Conservation (phyloP, 2,113 vertebrate species). For the Serilophus lunatus region DNA sequence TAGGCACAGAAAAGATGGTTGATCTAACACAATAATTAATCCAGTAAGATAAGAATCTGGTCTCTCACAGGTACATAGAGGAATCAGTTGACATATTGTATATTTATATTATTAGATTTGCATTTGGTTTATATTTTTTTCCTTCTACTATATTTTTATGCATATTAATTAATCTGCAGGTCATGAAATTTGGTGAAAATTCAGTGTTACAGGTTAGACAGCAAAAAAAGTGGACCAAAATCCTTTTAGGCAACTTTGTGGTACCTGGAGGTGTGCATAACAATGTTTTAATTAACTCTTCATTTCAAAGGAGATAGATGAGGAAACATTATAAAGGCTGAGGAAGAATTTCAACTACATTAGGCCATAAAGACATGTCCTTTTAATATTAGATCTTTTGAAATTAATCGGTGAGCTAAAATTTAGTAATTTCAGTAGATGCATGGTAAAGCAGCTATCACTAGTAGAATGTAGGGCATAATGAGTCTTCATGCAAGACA, state of each 20-base stretch:
- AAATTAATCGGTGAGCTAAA: neutral
- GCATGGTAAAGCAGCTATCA: neutral
- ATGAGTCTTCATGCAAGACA: neutral
- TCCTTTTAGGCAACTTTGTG: neutral
- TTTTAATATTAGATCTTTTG: neutral
- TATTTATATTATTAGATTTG: neutral
- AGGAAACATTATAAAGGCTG: neutral
- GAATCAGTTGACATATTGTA: neutral
- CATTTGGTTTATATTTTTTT: neutral
- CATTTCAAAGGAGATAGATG: neutral
- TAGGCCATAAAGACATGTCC: neutral
- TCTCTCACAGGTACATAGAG: neutral
- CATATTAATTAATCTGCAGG: neutral
- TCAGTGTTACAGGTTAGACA: neutral
- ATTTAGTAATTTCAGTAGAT: neutral
- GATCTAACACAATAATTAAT: too few relatives aligned
- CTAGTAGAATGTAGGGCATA: neutral
- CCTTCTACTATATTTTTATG: neutral
- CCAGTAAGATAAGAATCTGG: too few relatives aligned
- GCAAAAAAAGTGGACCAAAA: neutral
- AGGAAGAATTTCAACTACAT: neutral
- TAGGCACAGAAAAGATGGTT: too few relatives aligned
- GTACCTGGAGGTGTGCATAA: neutral
- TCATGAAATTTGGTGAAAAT: neutral
- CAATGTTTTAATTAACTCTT: too few relatives aligned